Percentiles rank a stretch among this genome's conserved stretches.
These are phyloP conservation scores for Lampris megalopsis DNA, from an alignment of 2,113 vertebrate species.

Conservation along the genomic window DNA sequence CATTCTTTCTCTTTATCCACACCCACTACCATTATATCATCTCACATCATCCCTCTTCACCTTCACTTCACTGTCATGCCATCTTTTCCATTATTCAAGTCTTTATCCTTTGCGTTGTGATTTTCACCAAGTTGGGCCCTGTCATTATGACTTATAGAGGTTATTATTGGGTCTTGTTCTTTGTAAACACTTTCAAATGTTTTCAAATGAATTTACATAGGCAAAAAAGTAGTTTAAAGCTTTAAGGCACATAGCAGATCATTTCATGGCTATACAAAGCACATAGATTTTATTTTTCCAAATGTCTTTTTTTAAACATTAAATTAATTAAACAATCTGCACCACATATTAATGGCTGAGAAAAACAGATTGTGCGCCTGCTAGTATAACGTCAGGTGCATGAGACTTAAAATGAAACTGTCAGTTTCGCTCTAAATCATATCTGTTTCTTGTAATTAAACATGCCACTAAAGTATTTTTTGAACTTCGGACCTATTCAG, in stretches of 20 bases:
- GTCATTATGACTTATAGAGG: conserved; percentile 54
- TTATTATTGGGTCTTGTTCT: conserved; percentile 12
- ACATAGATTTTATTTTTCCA: neutral
- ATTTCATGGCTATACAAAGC: too few species aligned
- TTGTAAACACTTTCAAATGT: conserved; percentile 24
- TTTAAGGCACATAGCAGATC: neutral
- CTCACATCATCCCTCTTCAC: conserved; percentile 33
- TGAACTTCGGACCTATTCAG: too few species aligned
- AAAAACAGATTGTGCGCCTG: too few species aligned
- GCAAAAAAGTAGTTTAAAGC: neutral
- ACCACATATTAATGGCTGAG: too few species aligned
- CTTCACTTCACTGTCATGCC: conserved; percentile 44
- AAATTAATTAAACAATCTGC: too few species aligned
- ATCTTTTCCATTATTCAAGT: conserved; percentile 58
- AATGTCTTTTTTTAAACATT: neutral
- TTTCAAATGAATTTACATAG: conserved; percentile 37
- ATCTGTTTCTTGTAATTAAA: too few species aligned
- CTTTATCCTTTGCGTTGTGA: conserved; percentile 30
- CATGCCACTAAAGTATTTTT: too few species aligned
- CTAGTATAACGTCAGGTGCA: too few species aligned
- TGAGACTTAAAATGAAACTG: too few species aligned
- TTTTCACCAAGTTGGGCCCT: conserved; percentile 41
- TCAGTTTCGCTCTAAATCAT: too few species aligned
- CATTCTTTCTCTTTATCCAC: conserved; percentile 19
- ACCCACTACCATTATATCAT: conserved; percentile 49